phyloP scores from a whole-genome alignment of 1,140 invertebrate genomes.

The Harpegnathos saltator region DNA sequence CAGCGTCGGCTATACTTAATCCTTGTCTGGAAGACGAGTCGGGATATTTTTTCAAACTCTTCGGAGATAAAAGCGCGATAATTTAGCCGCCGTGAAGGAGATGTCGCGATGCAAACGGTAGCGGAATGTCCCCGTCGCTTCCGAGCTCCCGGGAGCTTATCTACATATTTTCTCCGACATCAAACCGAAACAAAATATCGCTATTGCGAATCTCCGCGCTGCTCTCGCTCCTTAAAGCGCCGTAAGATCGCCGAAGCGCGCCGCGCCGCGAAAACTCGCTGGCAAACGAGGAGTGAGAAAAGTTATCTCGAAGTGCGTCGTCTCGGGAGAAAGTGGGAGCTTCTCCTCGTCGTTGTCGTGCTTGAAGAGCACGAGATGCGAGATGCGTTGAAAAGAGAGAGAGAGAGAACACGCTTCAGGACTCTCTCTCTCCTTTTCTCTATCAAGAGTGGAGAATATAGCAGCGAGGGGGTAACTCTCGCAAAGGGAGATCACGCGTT shows the following conservation, averaged over 20 bases:
- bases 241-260: constrained; percentile 8
- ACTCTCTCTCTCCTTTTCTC: too few relatives aligned
- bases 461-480: background rate
- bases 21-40: too few relatives aligned
- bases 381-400: too few relatives aligned
- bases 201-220: constrained; percentile 36
- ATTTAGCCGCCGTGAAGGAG: constrained; percentile 2
- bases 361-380: constrained; percentile 38
- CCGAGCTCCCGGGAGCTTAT: constrained; percentile 19
- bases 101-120: constrained; percentile 22
- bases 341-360: constrained; percentile 54
- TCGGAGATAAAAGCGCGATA: constrained; percentile 25
- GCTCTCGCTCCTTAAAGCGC: constrained; percentile 20
- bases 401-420: too few relatives aligned
- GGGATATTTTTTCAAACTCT: too few relatives aligned
- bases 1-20: too few relatives aligned
- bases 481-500: constrained; percentile 43
- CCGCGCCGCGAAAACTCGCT: constrained; percentile 40
- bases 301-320: constrained; percentile 67
- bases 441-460: too few relatives aligned
- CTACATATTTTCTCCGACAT: background rate
- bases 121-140: constrained; percentile 22
- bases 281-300: constrained; percentile 56
- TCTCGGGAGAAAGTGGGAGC: constrained; percentile 57
- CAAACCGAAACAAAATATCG: constrained; percentile 31